Base-by-base conservation (phyloP, 2,888 invertebrate genomes). In the Dryadula phaetusa region DNA sequence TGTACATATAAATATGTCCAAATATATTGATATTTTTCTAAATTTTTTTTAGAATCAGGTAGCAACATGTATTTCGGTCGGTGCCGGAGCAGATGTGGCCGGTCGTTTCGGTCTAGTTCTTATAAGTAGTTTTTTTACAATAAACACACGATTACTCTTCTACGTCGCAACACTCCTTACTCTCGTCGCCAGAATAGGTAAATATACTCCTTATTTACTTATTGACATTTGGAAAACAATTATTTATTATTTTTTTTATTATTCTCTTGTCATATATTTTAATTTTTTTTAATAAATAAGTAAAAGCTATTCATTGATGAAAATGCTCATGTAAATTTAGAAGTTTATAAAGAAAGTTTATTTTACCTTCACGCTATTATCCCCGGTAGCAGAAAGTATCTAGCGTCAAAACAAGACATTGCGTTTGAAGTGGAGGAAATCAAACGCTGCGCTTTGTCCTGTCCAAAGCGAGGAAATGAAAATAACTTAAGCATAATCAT, bases 41-140 rank as follows among this genome's bases (percentile, higher is more conserved):
- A 1, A 22, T 22, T 37, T 37, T 6, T 74, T 88, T 22, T 83
- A 93, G 93, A 76, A 75, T 44, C 79, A 88, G 77, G 88, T 92
- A 12, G 90, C 92, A 2, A 79, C 80, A 18, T 89, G 89, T 67
- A 87, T 93, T 64, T 89, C 93, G 1, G 82, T 92, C 14, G 82
- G 87, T 66, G 86, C 90, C 0, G 91, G 84, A 3, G 86, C 92
- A 0, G 93, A 93, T 65, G 85, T 93, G 0, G 81, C 84, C 1
- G 90, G 92, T 0, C 82, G 93, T 8, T 90, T 85, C 69, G 72
- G 75, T 1, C 76, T 93, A 4, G 88, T 86, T 3, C n/a, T 88
- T 6, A 74, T 92, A 58, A 90, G 89, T 71, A 82, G 83, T 70
- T 64, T 86, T 37, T 52, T 79, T 10, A 67, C 80, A 1, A 72